phyloP scores from a whole-genome alignment of 2,113 vertebrate species.

The Chinchilla lanigera region DNA sequence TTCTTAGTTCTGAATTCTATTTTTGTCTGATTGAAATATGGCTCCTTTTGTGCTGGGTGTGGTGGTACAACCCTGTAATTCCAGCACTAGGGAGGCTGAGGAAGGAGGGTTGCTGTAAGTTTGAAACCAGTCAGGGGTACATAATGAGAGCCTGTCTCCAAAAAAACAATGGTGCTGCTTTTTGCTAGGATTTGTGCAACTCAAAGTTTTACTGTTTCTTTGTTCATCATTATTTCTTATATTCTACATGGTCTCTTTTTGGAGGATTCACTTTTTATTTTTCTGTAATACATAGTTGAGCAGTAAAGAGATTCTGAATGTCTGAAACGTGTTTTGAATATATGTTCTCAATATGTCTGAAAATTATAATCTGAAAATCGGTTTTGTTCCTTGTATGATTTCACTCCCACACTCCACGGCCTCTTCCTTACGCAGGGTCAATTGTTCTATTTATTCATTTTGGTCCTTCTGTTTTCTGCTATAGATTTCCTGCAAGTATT shows the following conservation, averaged over 20 bases:
- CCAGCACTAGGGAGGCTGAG: neutral
- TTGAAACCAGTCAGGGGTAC: neutral
- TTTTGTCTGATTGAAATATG: constrained; percentile 17
- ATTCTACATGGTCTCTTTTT: neutral
- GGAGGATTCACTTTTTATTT: constrained; percentile 29
- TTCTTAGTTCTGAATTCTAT: constrained; percentile 10
- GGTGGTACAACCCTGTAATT: neutral
- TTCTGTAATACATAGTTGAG: constrained; percentile 12
- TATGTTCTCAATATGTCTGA: neutral
- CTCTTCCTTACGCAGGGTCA: neutral
- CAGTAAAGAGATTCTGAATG: constrained; percentile 21
- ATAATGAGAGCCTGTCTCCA: neutral
- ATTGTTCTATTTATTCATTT: neutral
- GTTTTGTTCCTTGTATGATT: neutral
- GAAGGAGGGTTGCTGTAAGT: neutral
- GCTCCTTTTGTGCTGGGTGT: neutral
- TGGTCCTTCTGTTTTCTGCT: constrained; percentile 30
- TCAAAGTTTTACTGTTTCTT: constrained; percentile 48
- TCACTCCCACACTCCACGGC: neutral
- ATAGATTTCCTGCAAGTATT: constrained; percentile 42
- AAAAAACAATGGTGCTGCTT: neutral
- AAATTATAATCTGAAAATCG: constrained; percentile 31
- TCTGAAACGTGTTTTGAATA: constrained; percentile 29
- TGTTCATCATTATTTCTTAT: neutral
- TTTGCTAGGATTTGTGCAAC: constrained; percentile 22